Base-by-base conservation (phyloP, 2,113 vertebrate genomes). In the Cheilinus undulatus region DNA sequence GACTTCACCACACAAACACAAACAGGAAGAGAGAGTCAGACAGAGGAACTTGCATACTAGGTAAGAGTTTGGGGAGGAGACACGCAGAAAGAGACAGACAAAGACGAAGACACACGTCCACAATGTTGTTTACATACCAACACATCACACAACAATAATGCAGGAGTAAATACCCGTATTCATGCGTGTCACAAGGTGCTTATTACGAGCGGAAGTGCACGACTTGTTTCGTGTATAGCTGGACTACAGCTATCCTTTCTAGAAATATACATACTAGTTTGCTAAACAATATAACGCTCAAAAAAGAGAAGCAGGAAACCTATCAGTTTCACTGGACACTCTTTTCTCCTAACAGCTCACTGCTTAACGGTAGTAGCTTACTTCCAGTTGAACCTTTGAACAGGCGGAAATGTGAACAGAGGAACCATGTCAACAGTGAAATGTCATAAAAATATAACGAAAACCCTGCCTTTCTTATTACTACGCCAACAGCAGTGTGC, bases 191-290 rank as follows among this genome's bases (percentile, higher is more conserved):
- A 82, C 63, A 63, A 51, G 69, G 59, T 23, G 28, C 38, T 65
- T 62, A 76, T 76, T 77, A 54, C 3, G 34, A 74, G 46, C 56
- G 51, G 85, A 80, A 72, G 72, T 88, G 43, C 57, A 8, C 26
- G 30, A 38, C 13, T n/a, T 58, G 14, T 56, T 43, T 57, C 26
- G 40, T 26, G 6, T 5, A 42, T 1, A 15, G 8, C 17, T 24
- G n/a, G 48, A 46, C 15, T 34, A 53, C 1, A 24, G 9, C 4
- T 42, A n/a, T 23, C 54, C 26, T 23, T 17, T 0, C 52, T 0
- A 42, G 3, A 14, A 3, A 8, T 8, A 11, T 3, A n/a, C 19
- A 34, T 15, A 17, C 3, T 32, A 5, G 5, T 43, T 13, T 42
- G 0, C 23, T 3, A 5, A 5, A 3, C 11, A 22, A 9, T 7